phyloP scores from a whole-genome alignment of 2,113 vertebrate genomes.

The Sebastes schlegelii region DNA sequence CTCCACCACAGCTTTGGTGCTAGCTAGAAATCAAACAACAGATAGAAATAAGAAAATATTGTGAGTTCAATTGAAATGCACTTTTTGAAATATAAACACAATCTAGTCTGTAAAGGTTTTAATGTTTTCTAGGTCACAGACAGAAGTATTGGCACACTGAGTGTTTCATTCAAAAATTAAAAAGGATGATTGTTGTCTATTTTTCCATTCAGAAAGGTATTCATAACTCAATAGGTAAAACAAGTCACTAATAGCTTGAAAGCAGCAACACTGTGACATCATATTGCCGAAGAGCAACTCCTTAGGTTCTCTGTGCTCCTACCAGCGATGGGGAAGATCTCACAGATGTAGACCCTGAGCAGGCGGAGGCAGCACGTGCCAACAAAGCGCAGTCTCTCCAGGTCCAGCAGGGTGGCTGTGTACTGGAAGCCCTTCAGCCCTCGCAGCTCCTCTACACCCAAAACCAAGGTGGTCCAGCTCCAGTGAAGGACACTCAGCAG shows the following conservation, averaged over 20 bases:
- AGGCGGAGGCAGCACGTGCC: conserved; percentile 96
- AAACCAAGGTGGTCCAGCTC: conserved; percentile 98
- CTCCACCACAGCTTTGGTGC: conserved; percentile 95
- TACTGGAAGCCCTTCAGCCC: conserved; percentile 98
- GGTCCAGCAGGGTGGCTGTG: conserved; percentile 96
- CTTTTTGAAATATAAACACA: conserved; percentile 7
- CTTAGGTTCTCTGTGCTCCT: conserved; percentile 32
- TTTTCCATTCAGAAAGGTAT: not conserved
- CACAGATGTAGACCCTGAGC: conserved; percentile 97
- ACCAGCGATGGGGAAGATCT: conserved; percentile 99
- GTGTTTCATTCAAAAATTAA: not conserved
- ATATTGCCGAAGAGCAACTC: not conserved
- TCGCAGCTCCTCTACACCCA: conserved; percentile 97
- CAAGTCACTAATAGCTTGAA: not conserved
- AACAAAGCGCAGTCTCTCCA: conserved; percentile 96
- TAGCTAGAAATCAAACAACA: conserved; percentile 81
- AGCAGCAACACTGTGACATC: not conserved
- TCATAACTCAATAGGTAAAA: not conserved
- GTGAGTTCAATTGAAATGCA: not conserved
- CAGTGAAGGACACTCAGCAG: conserved; percentile 96
- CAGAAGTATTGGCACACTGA: not conserved
- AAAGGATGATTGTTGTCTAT: not conserved
- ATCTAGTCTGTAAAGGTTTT: not conserved
- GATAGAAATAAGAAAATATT: not conserved
- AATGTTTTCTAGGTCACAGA: not conserved